Evolutionary conservation across 1,140 invertebrate genomes (phyloP).

Genomic region (Ips nitidus): DNA sequence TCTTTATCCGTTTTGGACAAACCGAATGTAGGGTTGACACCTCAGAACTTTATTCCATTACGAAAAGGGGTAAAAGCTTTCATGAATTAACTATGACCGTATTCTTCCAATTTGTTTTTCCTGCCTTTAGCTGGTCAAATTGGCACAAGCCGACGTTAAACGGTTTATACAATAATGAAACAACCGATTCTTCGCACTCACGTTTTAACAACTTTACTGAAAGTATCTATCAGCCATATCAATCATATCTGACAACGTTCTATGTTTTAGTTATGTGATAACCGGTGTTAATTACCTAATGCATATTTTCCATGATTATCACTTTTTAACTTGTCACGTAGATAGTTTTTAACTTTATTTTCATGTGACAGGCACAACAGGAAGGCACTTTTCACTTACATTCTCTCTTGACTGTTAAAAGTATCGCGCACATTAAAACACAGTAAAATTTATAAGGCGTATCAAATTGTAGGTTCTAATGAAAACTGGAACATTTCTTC

Average conservation of each 20-base stretch:
- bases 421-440: background rate
- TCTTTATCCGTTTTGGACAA: slow-evolving; percentile 45
- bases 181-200: background rate
- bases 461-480: slow-evolving; percentile 30
- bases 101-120: too few relatives aligned
- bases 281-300: background rate
- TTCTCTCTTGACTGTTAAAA: background rate
- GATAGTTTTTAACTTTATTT: too few relatives aligned
- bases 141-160: too few relatives aligned
- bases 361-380: too few relatives aligned
- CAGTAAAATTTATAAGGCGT: slow-evolving; percentile 7
- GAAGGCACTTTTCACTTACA: too few relatives aligned
- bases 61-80: slow-evolving; percentile 1
- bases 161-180: too few relatives aligned
- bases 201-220: slow-evolving; percentile 1
- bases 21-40: slow-evolving; percentile 36
- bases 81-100: background rate
- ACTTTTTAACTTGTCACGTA: background rate
- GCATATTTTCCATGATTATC: background rate
- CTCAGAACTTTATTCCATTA: slow-evolving; percentile 16
- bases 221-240: slow-evolving; percentile 5
- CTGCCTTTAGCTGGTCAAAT: too few relatives aligned
- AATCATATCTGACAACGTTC: slow-evolving; percentile 1
- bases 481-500: slow-evolving; percentile 22
- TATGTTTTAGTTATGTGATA: background rate